A percentile compares a stretch with the other conserved stretches of the same genome.
Evolutionary conservation across 2,888 invertebrate species (phyloP).

Genomic region (Chouioia cunea): DNA sequence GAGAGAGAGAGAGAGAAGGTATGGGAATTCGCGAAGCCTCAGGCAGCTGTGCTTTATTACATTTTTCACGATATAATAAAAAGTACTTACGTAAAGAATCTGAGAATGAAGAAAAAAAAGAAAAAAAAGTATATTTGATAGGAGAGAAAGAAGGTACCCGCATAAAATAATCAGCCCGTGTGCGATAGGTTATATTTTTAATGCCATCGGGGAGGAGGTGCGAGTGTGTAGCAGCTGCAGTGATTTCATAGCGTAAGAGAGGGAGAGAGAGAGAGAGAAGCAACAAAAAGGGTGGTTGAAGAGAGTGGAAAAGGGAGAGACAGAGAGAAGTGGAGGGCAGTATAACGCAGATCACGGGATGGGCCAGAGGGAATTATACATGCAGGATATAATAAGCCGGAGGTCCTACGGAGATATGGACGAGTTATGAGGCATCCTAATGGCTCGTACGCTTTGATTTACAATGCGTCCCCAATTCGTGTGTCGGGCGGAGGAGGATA

Average conservation of each 20-base stretch:
- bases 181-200: too few relatives aligned
- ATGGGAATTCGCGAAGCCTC: too few relatives aligned
- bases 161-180: too few relatives aligned
- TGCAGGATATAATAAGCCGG: conserved; percentile 68
- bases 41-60: too few relatives aligned
- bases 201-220: neutral
- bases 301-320: neutral
- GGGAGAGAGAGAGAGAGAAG: conserved; percentile 23
- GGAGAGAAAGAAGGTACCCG: too few relatives aligned
- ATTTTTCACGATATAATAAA: too few relatives aligned
- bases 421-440: conserved; percentile 66
- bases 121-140: too few relatives aligned
- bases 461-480: conserved; percentile 59
- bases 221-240: neutral
- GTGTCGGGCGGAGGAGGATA: too few relatives aligned
- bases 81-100: too few relatives aligned
- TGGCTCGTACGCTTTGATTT: conserved; percentile 66
- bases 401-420: conserved; percentile 66
- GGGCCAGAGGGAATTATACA: conserved; percentile 50
- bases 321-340: conserved; percentile 1
- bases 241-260: neutral
- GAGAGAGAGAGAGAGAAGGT: neutral
- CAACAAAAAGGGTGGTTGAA: conserved; percentile 11
- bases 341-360: neutral
- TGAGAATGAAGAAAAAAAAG: too few relatives aligned